Conservation (phyloP, 2,888 invertebrate species). For the Polymixis lichenea region DNA sequence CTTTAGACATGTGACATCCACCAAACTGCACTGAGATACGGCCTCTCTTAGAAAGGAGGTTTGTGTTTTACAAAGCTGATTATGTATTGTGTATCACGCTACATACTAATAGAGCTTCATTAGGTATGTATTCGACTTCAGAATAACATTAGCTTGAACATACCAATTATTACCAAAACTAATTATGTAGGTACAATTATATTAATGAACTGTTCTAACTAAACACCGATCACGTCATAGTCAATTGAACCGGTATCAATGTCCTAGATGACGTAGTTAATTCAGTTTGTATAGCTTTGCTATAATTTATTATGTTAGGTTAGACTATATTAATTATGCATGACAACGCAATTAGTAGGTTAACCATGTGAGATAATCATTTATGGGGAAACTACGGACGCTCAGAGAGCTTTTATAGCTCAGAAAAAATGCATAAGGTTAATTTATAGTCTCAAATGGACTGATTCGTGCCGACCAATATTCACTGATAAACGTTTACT, state of each 20-base stretch:
- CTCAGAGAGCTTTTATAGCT: too few relatives aligned
- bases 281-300: slow-evolving; percentile 14
- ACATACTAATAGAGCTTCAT: background rate
- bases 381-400: too few relatives aligned
- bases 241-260: slow-evolving; percentile 39
- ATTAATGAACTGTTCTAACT: slow-evolving; percentile 36
- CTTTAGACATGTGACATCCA: too few relatives aligned
- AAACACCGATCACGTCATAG: slow-evolving; percentile 35
- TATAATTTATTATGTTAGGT: slow-evolving; percentile 7
- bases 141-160: slow-evolving; percentile 3
- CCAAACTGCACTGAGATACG: too few relatives aligned
- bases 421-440: too few relatives aligned
- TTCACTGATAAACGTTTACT: too few relatives aligned
- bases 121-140: background rate
- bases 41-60: too few relatives aligned
- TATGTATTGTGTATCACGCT: too few relatives aligned
- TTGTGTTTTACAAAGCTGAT: too few relatives aligned
- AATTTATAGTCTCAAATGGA: too few relatives aligned
- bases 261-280: slow-evolving; percentile 32
- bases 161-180: background rate
- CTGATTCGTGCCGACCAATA: too few relatives aligned
- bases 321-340: background rate
- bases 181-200: slow-evolving; percentile 5
- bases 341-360: background rate
- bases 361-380: too few relatives aligned